Conservation (phyloP, 2,113 vertebrate genomes). For the Saguinus midas region DNA sequence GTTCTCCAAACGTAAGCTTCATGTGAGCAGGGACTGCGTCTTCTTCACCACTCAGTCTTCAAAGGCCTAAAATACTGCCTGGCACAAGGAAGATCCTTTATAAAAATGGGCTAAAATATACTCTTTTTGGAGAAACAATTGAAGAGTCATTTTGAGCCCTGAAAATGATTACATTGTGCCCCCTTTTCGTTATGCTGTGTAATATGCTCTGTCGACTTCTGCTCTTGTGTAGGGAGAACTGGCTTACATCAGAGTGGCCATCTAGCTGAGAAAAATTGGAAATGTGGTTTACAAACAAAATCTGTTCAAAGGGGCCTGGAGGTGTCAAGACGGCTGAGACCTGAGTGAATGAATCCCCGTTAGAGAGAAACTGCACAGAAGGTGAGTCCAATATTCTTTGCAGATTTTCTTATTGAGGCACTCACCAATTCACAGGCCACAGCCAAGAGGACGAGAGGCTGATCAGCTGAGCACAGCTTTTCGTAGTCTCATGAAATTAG, state of each 20-base stretch:
- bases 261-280: neutral
- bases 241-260: too few relatives aligned
- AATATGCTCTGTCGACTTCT: neutral
- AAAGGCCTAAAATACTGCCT: neutral
- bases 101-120: neutral
- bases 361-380: neutral
- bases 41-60: neutral
- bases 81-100: neutral
- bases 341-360: neutral
- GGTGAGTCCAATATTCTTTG: accelerated
- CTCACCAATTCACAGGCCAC: neutral
- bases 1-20: neutral
- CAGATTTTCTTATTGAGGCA: neutral
- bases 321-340: neutral
- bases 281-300: neutral
- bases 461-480: neutral
- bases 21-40: neutral
- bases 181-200: accelerated
- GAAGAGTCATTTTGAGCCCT: neutral
- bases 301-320: neutral
- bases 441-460: neutral
- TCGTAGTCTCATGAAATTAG: neutral
- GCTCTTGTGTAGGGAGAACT: accelerated
- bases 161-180: too few relatives aligned
- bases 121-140: neutral